These are phyloP conservation scores for Hormiphora californensis DNA, from an alignment of 37 sponge, comb jelly and placozoan genomes.

Conservation along the genomic window DNA sequence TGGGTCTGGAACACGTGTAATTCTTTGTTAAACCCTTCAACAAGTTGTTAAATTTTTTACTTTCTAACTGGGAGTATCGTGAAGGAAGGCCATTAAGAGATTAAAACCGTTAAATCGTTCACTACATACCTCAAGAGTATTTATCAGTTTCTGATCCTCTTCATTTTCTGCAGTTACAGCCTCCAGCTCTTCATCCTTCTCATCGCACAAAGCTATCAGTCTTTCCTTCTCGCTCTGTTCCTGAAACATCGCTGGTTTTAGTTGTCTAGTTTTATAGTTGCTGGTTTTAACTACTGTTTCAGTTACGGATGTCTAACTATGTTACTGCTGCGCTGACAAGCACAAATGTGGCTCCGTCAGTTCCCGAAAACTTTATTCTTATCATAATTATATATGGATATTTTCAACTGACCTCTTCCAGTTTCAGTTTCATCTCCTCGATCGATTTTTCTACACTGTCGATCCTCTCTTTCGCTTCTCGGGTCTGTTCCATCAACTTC, in stretches of 20 bases:
- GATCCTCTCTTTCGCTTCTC: background rate
- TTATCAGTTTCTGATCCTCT: conserved; percentile 6
- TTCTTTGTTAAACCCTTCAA: background rate
- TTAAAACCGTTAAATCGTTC: background rate
- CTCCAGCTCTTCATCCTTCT: conserved; percentile 42
- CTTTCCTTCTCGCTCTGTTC: background rate
- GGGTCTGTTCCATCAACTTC: conserved; percentile 31
- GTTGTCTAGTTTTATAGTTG: background rate
- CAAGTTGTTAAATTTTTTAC: background rate
- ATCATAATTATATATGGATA: background rate
- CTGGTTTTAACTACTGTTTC: too few relatives aligned
- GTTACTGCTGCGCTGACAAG: too few relatives aligned
- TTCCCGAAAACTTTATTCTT: background rate
- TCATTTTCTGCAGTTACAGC: background rate
- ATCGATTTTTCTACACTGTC: background rate
- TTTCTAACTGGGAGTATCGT: background rate
- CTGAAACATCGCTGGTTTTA: background rate
- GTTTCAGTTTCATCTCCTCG: conserved; percentile 10
- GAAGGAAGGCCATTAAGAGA: background rate
- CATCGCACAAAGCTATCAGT: background rate
- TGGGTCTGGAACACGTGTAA: too few relatives aligned
- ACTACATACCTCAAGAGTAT: too few relatives aligned
- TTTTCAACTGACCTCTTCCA: conserved; percentile 27
- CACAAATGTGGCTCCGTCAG: too few relatives aligned
- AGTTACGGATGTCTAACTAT: too few relatives aligned